Conservation (phyloP, 2,797 vertebrate species). For the Rousettus madagascariensis region DNA sequence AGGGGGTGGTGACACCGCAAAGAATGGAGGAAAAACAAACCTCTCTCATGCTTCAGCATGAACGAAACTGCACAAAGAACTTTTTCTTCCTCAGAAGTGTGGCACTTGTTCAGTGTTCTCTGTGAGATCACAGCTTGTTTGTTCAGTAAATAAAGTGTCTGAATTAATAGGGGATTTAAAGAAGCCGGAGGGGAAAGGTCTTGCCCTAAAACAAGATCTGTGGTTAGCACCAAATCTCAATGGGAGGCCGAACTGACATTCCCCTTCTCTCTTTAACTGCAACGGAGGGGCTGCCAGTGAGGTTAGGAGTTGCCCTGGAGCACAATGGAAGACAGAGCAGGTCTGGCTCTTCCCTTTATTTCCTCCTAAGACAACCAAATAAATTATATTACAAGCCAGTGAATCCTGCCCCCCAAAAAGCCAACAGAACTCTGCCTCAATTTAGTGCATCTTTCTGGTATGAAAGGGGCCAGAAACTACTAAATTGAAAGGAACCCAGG, state of each 20-base stretch:
- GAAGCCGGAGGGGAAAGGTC: conserved; percentile 59
- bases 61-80: background rate
- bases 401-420: conserved; percentile 20
- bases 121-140: conserved; percentile 56
- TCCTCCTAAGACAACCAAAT: conserved; percentile 65
- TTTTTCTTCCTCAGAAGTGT: fast-evolving
- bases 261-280: conserved; percentile 66
- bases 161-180: conserved; percentile 68
- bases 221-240: conserved; percentile 22
- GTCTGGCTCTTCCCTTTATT: background rate
- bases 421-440: conserved; percentile 42
- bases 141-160: conserved; percentile 69
- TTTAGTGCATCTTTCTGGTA: background rate
- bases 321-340: conserved; percentile 52
- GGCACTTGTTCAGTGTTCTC: background rate
- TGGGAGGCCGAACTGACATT: conserved; percentile 27
- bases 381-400: conserved; percentile 53
- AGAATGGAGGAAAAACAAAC: background rate
- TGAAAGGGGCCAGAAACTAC: background rate
- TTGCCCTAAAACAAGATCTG: conserved; percentile 66
- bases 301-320: background rate
- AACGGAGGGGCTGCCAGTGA: conserved; percentile 54
- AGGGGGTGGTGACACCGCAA: background rate
- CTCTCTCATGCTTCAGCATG: background rate
- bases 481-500: background rate